phyloP scores from a whole-genome alignment of 2,888 invertebrate species.

The Agriotes lineatus region DNA sequence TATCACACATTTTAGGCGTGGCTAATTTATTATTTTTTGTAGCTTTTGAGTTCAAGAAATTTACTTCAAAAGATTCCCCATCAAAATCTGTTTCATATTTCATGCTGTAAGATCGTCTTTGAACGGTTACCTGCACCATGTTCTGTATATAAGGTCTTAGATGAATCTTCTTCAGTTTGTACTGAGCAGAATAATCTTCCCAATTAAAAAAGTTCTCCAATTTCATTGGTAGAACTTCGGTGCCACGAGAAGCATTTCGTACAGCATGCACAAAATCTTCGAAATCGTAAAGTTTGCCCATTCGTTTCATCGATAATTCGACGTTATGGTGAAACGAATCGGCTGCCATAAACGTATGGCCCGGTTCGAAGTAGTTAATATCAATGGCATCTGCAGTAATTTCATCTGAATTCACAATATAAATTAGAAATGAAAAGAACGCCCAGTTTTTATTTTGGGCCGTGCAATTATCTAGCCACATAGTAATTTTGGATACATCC shows the following conservation, averaged over 20 bases:
- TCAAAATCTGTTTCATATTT: neutral
- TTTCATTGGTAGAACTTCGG: neutral
- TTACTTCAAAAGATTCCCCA: neutral
- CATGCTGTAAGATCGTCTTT: neutral
- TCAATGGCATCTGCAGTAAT: constrained; percentile 42
- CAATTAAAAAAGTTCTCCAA: neutral
- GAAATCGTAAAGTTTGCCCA: constrained; percentile 47
- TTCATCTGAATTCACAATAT: constrained; percentile 43
- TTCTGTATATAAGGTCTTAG: neutral
- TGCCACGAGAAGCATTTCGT: neutral
- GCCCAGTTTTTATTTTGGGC: constrained; percentile 51
- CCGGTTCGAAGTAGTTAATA: constrained; percentile 47
- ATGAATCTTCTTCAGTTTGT: neutral
- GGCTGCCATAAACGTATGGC: constrained; percentile 51
- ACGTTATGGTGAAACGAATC: constrained; percentile 50
- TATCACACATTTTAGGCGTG: neutral
- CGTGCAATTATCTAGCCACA: constrained; percentile 49
- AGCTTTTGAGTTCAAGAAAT: neutral
- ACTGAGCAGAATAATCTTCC: neutral
- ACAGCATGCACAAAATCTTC: neutral
- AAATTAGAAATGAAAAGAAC: constrained; percentile 41
- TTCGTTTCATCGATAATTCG: constrained; percentile 45
- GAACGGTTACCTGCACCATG: neutral
- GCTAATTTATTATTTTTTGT: neutral
- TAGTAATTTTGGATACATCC: neutral